phyloP scores from a whole-genome alignment of 2,113 vertebrate genomes.

The Muntiacus reevesi region DNA sequence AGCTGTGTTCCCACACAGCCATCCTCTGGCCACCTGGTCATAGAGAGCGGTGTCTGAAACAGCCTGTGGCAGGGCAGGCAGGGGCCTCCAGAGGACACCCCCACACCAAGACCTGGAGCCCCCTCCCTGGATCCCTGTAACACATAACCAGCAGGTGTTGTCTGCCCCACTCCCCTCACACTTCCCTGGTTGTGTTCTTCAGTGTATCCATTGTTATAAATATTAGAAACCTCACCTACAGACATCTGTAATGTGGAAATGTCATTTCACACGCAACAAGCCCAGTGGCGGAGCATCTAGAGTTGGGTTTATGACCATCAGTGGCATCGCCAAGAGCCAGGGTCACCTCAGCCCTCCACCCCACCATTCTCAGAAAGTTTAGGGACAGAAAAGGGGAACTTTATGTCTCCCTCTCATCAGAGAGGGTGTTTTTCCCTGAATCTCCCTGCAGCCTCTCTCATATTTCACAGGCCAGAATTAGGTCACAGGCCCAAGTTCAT shows the following conservation, averaged over 20 bases:
- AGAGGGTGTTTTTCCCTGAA: neutral
- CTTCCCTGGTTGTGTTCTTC: neutral
- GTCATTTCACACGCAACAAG: neutral
- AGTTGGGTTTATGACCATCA: neutral
- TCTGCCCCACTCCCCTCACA: neutral
- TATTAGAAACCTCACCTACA: neutral
- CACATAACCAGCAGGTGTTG: neutral
- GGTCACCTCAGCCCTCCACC: neutral
- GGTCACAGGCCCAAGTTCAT: neutral
- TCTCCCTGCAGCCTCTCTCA: neutral
- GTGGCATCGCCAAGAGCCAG: neutral
- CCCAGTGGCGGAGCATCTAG: neutral
- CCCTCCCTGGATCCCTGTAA: neutral
- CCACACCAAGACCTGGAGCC: neutral
- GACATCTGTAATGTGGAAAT: neutral
- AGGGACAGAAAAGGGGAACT: neutral
- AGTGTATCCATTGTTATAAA: neutral
- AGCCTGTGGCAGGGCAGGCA: rapidly evolving
- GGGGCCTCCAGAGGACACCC: neutral
- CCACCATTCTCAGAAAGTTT: rapidly evolving
- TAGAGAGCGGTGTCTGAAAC: neutral
- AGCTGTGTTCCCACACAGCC: neutral
- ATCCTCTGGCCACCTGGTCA: neutral
- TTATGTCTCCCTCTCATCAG: neutral
- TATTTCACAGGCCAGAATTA: neutral